Base-by-base conservation (phyloP, 2,113 vertebrate species). In the Aphelocoma coerulescens region DNA sequence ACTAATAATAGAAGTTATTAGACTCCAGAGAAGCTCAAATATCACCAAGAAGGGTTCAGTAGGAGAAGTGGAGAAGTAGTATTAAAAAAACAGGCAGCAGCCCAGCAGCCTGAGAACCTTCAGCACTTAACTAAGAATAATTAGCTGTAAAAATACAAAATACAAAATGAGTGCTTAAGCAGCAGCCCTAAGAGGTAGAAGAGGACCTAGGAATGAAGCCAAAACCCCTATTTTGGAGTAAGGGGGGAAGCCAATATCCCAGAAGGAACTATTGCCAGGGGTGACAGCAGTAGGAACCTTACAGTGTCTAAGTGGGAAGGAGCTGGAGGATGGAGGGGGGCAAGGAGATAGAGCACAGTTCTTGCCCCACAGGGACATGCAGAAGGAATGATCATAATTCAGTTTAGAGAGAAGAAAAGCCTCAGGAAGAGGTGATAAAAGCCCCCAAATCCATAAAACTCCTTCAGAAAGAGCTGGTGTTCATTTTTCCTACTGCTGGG, bases 321-420 rank as follows among this genome's bases (percentile, higher is more conserved):
- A 87, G 46, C 46, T 66, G 55, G 27, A 72, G 39, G 24, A 41
- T 9, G 24, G 39, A 75, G 10, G 3, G 5, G 35, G 26, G 9
- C 46, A 69, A 76, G 7, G 13, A 93, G 48, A 39, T 3, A 16
- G 52, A 68, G 46, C 15, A 58, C 18, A 49, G 41, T 2, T 16
- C 33, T 81, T 22, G 0, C 11, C 69, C n/a, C 41, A 14, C 0
- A 5, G 61, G 73, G 73, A 52, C 0, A 0, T 41, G 22, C 6
- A 28, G 41, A 71, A n/a, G 13, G 27, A 95, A 67, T 21, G 8
- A 67, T 20, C 32, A 32, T 71, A 48, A 44, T 52, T 80, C 33
- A 27, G 27, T 61, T 89, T 51, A 86, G 33, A 84, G 41, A 93
- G 27, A 65, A 61, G 51, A 91, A 86, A 75, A 75, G 55, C 91